Percentiles rank a stretch among this genome's conserved stretches.
Evolutionary conservation across 2,797 vertebrate species (phyloP).

Genomic region (Mormyrops attenuatus): DNA sequence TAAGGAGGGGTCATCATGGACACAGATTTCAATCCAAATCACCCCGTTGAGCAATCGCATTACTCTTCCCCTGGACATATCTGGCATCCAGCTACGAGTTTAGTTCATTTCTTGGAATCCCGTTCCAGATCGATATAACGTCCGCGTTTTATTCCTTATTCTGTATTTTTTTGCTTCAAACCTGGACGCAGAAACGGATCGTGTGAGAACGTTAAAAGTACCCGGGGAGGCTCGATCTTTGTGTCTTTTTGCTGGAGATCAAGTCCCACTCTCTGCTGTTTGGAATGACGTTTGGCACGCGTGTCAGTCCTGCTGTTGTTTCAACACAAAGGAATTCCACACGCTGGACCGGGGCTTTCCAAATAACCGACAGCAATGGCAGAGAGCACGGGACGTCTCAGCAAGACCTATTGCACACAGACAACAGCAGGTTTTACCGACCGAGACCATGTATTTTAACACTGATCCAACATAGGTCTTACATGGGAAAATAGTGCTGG

Average conservation of each 20-base stretch:
- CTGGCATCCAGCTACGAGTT: conserved; percentile 1
- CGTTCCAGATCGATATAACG: conserved; percentile 12
- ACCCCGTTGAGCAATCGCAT: conserved; percentile 15
- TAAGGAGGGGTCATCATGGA: background rate
- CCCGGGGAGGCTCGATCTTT: background rate
- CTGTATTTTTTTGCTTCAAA: background rate
- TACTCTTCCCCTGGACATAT: background rate
- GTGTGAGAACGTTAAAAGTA: conserved; percentile 14
- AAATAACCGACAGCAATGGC: conserved; percentile 22
- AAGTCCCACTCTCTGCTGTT: background rate
- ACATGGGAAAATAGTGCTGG: conserved; percentile 37
- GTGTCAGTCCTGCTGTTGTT: background rate
- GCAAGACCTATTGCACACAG: conserved; percentile 12
- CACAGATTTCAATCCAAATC: conserved; percentile 16
- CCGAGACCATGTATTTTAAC: conserved; percentile 38
- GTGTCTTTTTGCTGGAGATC: conserved; percentile 4
- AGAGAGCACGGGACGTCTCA: background rate
- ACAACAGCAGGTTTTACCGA: conserved; percentile 42
- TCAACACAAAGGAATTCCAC: conserved; percentile 13
- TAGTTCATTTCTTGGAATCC: conserved; percentile 14
- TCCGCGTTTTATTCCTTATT: background rate
- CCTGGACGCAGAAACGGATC: background rate
- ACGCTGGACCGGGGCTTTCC: background rate
- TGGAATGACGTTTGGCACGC: background rate
- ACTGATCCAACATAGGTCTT: conserved; percentile 38